These are phyloP conservation scores for Glyptemys insculpta DNA, from an alignment of 2,797 vertebrate species.

Conservation along the genomic window DNA sequence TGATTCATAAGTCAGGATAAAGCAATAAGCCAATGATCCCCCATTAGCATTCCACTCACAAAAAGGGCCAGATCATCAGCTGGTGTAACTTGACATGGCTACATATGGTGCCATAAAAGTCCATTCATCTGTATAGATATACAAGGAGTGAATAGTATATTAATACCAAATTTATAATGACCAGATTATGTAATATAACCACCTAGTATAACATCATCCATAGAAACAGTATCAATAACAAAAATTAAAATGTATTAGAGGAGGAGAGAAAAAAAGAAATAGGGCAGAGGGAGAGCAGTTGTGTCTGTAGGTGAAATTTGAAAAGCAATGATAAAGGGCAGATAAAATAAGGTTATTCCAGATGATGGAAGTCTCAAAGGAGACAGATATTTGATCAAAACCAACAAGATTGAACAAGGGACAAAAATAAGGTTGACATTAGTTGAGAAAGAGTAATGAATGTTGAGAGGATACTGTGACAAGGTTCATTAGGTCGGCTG, in stretches of 20 bases:
- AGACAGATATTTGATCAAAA: not conserved
- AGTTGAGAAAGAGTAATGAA: not conserved
- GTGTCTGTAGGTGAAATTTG: not conserved
- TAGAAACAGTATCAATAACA: not conserved
- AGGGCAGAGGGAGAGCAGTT: not conserved
- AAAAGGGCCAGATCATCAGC: not conserved
- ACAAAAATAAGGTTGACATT: not conserved
- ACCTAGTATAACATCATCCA: not conserved
- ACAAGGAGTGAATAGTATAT: not conserved
- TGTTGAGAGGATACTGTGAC: not conserved
- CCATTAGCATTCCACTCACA: not conserved
- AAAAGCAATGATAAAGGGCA: not conserved
- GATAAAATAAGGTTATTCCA: not conserved
- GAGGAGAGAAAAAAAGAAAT: not conserved
- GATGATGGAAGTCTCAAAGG: not conserved
- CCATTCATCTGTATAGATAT: not conserved
- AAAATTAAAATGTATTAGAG: not conserved
- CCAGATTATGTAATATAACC: not conserved
- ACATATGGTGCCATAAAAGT: not conserved
- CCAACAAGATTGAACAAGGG: not conserved
- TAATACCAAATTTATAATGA: not conserved
- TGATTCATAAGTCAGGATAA: not conserved
- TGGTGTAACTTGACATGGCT: not conserved
- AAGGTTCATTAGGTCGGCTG: not conserved
- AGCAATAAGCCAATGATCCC: not conserved